Evolutionary conservation across 1,140 invertebrate species (phyloP).

Genomic region (Charaxes varanes): DNA sequence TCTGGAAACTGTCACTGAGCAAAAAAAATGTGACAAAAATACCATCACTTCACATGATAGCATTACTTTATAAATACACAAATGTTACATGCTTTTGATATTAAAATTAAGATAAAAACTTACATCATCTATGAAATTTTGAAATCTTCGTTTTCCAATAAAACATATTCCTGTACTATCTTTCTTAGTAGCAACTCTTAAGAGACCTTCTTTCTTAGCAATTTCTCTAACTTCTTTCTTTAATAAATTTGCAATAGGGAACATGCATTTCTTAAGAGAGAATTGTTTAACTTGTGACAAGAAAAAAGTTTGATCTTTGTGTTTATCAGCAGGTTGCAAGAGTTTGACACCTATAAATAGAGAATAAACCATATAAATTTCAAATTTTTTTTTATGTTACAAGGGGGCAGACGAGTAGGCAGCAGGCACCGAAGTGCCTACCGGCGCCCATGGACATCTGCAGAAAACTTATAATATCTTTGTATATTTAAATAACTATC

Average conservation of each 20-base stretch:
- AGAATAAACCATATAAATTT: too few species aligned
- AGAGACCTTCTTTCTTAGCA: constrained; percentile 81
- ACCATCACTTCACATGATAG: too few species aligned
- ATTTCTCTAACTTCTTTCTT: constrained; percentile 89
- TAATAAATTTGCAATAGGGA: constrained; percentile 87
- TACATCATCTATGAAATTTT: constrained; percentile 84
- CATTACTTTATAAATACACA: too few species aligned
- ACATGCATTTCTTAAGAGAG: constrained; percentile 88
- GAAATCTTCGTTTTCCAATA: constrained; percentile 88
- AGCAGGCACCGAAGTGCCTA: too few species aligned
- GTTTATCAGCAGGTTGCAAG: constrained; percentile 81
- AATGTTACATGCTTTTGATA: too few species aligned
- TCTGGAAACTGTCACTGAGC: too few species aligned
- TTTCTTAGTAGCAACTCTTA: constrained; percentile 85
- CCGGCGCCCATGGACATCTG: too few species aligned
- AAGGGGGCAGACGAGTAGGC: too few species aligned
- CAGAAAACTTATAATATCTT: too few species aligned
- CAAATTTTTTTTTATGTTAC: too few species aligned
- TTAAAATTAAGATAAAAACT: constrained; percentile 16
- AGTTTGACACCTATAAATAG: constrained; percentile 84
- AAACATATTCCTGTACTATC: constrained; percentile 98
- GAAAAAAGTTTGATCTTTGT: constrained; percentile 98
- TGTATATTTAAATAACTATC: too few species aligned
- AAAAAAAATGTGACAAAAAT: too few species aligned
- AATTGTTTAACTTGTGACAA: constrained; percentile 88